Evolutionary conservation across 1,140 invertebrate genomes (phyloP).

Genomic region (Cyclargus thomasi): DNA sequence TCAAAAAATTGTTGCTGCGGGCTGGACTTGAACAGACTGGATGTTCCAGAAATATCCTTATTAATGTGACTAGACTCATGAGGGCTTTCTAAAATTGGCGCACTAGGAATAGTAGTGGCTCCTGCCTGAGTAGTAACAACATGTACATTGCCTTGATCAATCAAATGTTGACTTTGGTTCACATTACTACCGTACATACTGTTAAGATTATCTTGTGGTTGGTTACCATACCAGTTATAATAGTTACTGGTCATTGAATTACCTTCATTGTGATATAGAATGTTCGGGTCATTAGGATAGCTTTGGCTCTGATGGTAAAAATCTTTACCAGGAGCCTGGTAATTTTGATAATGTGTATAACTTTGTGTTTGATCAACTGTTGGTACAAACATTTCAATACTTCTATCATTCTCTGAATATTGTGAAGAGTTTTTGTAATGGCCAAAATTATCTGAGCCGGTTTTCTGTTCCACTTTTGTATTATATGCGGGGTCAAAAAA

Average conservation of each 20-base stretch:
- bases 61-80: not conserved
- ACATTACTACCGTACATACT: not conserved
- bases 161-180: not conserved
- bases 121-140: not conserved
- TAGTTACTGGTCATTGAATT: slow-evolving; percentile 7
- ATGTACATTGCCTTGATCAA: not conserved
- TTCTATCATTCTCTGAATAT: slow-evolving; percentile 26
- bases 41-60: not conserved
- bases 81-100: not conserved
- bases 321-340: slow-evolving; percentile 12
- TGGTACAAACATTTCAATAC: slow-evolving; percentile 34
- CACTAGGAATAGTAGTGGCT: not conserved
- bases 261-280: slow-evolving; percentile 2
- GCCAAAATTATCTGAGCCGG: slow-evolving; percentile 27
- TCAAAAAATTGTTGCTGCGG: not conserved
- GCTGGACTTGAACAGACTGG: not conserved
- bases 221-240: not conserved
- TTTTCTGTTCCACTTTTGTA: slow-evolving; percentile 30
- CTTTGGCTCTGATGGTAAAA: slow-evolving; percentile 18
- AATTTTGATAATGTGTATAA: slow-evolving; percentile 21
- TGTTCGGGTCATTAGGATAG: slow-evolving; percentile 6
- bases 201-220: not conserved
- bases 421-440: slow-evolving; percentile 27
- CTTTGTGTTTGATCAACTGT: slow-evolving; percentile 20
- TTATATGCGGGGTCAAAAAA: slow-evolving; percentile 69